A percentile compares a stretch with the other conserved stretches of the same genome.
phyloP scores from a whole-genome alignment of 2,113 vertebrate species.

The Pelecanoides urinatrix region DNA sequence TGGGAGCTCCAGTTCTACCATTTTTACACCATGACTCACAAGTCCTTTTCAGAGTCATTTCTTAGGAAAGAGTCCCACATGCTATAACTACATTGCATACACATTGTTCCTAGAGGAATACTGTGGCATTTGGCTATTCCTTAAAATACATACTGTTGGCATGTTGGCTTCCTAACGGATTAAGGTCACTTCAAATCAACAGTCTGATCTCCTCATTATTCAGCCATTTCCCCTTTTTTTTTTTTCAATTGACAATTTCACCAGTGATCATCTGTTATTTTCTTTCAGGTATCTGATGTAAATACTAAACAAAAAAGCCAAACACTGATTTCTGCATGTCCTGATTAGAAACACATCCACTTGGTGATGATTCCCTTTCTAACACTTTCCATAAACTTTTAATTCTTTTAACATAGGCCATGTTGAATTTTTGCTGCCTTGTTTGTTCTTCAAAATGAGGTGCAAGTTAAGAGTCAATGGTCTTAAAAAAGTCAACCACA shows the following conservation, averaged over 20 bases:
- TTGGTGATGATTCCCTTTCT: not conserved
- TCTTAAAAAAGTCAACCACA: not conserved
- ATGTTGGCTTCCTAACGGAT: not conserved
- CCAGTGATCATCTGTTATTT: not conserved
- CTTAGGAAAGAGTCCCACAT: not conserved
- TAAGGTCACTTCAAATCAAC: not conserved
- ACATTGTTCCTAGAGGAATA: not conserved
- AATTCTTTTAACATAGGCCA: not conserved
- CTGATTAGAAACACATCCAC: not conserved
- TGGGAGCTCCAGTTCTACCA: not conserved
- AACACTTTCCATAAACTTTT: not conserved
- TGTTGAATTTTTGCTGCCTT: not conserved
- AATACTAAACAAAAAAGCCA: not conserved
- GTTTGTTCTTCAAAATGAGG: not conserved
- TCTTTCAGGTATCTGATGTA: not conserved
- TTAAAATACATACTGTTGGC: not conserved
- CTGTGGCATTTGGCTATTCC: not conserved
- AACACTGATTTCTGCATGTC: not conserved
- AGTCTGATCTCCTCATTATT: not conserved
- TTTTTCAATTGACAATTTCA: not conserved
- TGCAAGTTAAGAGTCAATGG: not conserved
- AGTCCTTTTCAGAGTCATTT: not conserved
- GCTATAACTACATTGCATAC: not conserved
- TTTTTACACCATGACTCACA: not conserved
- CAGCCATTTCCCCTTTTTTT: not conserved